Conservation (phyloP, 2,113 vertebrate genomes). For the Trinectes maculatus region DNA sequence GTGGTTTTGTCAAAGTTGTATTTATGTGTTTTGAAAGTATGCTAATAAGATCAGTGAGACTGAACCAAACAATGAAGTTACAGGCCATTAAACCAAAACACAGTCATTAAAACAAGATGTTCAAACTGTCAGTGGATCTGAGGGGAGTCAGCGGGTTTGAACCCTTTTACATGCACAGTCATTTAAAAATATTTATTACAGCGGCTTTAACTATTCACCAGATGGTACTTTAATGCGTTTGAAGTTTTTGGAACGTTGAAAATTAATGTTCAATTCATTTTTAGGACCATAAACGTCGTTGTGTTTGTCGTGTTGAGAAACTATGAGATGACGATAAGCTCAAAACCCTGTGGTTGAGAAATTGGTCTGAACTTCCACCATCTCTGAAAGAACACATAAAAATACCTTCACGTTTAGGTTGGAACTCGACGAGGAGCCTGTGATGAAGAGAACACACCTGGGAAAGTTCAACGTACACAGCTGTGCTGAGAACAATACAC, state of each 20-base stretch:
- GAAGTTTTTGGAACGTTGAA: neutral
- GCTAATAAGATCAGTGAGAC: neutral
- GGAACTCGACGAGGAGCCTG: neutral
- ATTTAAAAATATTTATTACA: neutral
- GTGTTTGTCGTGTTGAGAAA: neutral
- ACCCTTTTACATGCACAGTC: neutral
- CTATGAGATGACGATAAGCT: neutral
- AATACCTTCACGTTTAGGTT: conserved; percentile 4
- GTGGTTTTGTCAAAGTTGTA: neutral
- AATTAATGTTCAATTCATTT: neutral
- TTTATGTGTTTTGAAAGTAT: neutral
- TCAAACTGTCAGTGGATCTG: neutral
- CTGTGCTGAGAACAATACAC: conserved; percentile 29
- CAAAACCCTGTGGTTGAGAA: neutral
- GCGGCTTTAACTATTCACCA: conserved; percentile 19
- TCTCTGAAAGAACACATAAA: neutral
- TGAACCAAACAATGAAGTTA: neutral
- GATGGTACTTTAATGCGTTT: neutral
- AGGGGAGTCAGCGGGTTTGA: no score
- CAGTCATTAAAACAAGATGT: neutral
- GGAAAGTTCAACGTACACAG: conserved; percentile 41
- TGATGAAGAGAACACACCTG: conserved; percentile 31
- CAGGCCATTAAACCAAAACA: no score
- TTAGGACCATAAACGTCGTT: neutral
- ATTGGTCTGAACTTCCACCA: conserved; percentile 2